Base-by-base conservation (phyloP, 2,113 vertebrate species). In the Limnothrissa miodon region DNA sequence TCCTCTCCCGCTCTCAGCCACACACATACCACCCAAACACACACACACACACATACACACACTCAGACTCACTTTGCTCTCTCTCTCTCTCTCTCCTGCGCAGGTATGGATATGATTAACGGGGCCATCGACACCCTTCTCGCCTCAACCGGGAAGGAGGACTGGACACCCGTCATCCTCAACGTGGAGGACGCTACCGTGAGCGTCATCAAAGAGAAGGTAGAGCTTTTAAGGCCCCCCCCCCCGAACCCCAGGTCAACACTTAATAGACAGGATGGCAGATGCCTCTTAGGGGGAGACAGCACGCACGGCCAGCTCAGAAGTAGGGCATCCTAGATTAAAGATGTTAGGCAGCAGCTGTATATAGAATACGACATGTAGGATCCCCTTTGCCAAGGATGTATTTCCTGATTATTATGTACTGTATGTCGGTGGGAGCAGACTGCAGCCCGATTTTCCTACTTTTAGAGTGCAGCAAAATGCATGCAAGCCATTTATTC, bases 41-140 rank as follows among this genome's bases (percentile, higher is more conserved):
- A 42, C 42, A 42, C 42, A 42, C 6, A 42, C 42, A 42, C 42
- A 42, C 42, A 42, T 6, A 42, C 42, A 42, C 42, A 42, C 42
- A 42, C 42, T 4, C 42, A 42, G 2, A 70, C 25, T 36, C 62
- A 1, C 25, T 25, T 70, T 7, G 29, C 25, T 33, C 25, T 70
- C 25, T 36, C 29, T 13, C 66, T 39, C 66, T 36, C 66, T 74
- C 29, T 59, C 89, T 83, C 85, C 45, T 86, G 66, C 88, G 5
- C 89, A 99, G 98, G 98, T 86, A 99, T 99, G 96, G 98, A 99
- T 85, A 95, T 98, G 83, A 94, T 99, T 81, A 99, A 99, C 15
- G 94, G 92, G 48, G 97, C 98, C 88, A 97, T 99, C 87, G 97
- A 99, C 80, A 97, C 78, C 86, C 95, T 99, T 0, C 87, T 96